phyloP scores from a whole-genome alignment of 2,113 vertebrate genomes.

The Eupsittula cactorum region DNA sequence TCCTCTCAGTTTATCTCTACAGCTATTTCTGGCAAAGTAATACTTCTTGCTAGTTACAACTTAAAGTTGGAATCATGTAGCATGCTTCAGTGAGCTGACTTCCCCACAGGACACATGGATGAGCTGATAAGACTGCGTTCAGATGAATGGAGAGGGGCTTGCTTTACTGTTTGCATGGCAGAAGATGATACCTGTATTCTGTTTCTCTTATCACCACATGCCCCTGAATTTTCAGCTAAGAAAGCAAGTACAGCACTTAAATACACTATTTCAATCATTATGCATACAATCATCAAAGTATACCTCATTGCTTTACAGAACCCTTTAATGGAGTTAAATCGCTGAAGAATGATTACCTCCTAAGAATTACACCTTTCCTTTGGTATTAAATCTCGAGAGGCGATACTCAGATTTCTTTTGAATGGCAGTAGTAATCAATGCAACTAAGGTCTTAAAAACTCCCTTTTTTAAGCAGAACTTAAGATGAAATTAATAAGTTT shows the following conservation, averaged over 20 bases:
- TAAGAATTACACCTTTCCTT: neutral
- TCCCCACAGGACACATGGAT: rapidly evolving
- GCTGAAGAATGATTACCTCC: neutral
- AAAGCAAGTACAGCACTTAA: neutral
- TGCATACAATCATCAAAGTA: neutral
- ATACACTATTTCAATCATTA: neutral
- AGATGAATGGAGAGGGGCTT: neutral
- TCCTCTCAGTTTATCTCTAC: neutral
- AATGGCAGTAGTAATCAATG: conserved; percentile 2
- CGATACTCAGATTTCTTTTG: neutral
- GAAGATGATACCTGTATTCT: rapidly evolving
- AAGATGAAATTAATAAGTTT: conserved; percentile 26
- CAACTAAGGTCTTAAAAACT: conserved; percentile 45
- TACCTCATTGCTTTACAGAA: neutral
- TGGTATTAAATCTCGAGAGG: neutral
- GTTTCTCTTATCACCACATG: neutral
- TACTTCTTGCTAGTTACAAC: neutral
- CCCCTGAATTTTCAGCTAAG: neutral
- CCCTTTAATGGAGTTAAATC: neutral
- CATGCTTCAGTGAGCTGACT: neutral
- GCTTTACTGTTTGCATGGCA: neutral
- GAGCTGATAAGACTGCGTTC: neutral
- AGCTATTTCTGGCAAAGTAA: conserved; percentile 12
- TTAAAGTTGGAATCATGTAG: neutral
- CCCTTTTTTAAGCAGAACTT: conserved; percentile 28